Evolutionary conservation across 2,888 invertebrate species (phyloP).

Genomic region (Ceratothoa steindachneri): DNA sequence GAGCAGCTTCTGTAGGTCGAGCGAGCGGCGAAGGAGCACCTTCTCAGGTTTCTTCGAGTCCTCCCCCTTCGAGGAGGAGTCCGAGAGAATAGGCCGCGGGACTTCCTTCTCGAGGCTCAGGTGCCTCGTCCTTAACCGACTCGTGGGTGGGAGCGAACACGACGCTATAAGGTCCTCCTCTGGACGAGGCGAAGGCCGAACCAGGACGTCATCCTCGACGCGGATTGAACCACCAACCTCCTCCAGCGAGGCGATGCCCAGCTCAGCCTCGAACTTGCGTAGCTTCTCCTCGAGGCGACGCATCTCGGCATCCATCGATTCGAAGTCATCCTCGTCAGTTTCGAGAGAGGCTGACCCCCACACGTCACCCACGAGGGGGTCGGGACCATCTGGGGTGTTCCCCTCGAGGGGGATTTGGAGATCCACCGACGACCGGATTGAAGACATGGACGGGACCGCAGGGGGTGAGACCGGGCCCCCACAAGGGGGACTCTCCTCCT

Average conservation of each 20-base stretch:
- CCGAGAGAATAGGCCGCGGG: neutral
- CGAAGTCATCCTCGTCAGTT: slow-evolving; percentile 42
- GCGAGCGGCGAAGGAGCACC: neutral
- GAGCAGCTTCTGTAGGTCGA: neutral
- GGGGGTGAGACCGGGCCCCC: slow-evolving; percentile 1
- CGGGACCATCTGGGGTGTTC: too few species aligned
- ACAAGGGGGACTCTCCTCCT: neutral
- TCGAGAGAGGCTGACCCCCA: too few species aligned
- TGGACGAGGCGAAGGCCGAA: neutral
- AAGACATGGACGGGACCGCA: neutral
- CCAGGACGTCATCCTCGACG: neutral
- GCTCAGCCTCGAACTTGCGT: slow-evolving; percentile 36
- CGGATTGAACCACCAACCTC: neutral
- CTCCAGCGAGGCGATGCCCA: slow-evolving; percentile 10
- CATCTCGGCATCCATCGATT: slow-evolving; percentile 43
- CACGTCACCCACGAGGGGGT: slow-evolving; percentile 28
- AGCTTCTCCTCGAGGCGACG: slow-evolving; percentile 42
- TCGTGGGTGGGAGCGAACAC: slow-evolving; percentile 25
- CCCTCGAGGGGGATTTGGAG: neutral
- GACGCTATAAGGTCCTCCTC: neutral
- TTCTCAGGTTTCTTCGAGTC: neutral
- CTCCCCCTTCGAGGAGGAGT: neutral
- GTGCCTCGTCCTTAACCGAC: slow-evolving; percentile 32
- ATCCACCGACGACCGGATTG: neutral
- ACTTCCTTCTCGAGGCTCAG: slow-evolving; percentile 37